A percentile compares a stretch with the other conserved stretches of the same genome.
These are phyloP conservation scores for Apodemia hepburni DNA, from an alignment of 2,888 invertebrate genomes.

Conservation along the genomic window DNA sequence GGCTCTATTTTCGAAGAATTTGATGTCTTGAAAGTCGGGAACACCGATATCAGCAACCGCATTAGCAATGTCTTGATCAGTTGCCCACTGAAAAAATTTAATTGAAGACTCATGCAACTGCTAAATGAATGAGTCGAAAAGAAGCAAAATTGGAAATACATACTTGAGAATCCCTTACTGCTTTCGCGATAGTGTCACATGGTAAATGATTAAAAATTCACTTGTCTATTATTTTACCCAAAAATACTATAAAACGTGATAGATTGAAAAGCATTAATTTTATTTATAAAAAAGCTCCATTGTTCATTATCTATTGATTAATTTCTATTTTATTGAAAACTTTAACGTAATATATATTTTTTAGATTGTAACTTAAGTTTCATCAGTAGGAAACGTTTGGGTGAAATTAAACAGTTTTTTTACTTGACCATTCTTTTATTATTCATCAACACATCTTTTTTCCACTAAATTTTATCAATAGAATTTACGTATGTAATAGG, in stretches of 20 bases:
- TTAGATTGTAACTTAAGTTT: not conserved
- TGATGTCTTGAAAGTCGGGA: slow-evolving; percentile 96
- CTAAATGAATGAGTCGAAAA: slow-evolving; percentile 34
- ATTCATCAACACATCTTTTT: slow-evolving; percentile 55
- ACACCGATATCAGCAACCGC: slow-evolving; percentile 94
- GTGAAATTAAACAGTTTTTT: slow-evolving; percentile 74
- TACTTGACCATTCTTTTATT: slow-evolving; percentile 68
- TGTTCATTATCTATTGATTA: too few relatives aligned
- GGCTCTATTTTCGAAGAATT: slow-evolving; percentile 99
- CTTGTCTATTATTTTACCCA: not conserved
- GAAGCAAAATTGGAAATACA: slow-evolving; percentile 36
- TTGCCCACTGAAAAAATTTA: slow-evolving; percentile 92
- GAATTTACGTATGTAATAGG: slow-evolving; percentile 30
- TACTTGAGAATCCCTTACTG: slow-evolving; percentile 33
- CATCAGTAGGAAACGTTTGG: slow-evolving; percentile 47
- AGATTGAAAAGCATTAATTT: not conserved
- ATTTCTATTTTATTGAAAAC: too few relatives aligned
- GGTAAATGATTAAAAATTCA: slow-evolving; percentile 4
- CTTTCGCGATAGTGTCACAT: slow-evolving; percentile 17
- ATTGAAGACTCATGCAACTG: slow-evolving; percentile 54
- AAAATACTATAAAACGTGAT: not conserved
- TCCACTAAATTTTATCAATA: slow-evolving; percentile 30
- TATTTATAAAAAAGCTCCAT: too few relatives aligned
- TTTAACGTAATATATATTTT: not conserved
- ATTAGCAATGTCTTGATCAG: slow-evolving; percentile 97